phyloP scores from a whole-genome alignment of 2,888 invertebrate genomes.

The Eristalis arbustorum region DNA sequence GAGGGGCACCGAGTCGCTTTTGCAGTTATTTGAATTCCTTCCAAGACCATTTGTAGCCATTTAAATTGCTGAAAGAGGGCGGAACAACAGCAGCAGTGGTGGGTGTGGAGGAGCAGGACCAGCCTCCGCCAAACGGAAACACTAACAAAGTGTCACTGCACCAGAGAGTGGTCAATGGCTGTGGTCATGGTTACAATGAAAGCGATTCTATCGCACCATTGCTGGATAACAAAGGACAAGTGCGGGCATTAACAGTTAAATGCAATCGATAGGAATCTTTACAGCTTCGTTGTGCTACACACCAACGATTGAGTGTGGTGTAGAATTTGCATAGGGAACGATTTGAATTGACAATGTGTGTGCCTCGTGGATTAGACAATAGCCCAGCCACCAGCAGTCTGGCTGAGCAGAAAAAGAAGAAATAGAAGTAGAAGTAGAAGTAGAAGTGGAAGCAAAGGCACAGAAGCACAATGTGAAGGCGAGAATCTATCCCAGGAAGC shows the following conservation, averaged over 20 bases:
- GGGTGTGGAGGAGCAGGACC: not conserved
- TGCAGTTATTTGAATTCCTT: constrained; percentile 60
- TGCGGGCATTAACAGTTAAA: constrained; percentile 71
- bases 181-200: constrained; percentile 59
- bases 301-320: constrained; percentile 37
- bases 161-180: constrained; percentile 55
- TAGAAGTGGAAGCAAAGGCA: not conserved
- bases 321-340: constrained; percentile 67
- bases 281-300: constrained; percentile 59
- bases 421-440: not conserved
- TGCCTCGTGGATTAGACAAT: constrained; percentile 58
- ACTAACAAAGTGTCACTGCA: constrained; percentile 62
- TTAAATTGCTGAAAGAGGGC: constrained; percentile 57
- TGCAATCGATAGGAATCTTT: constrained; percentile 70
- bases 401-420: not conserved
- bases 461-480: constrained; percentile 39
- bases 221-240: constrained; percentile 70
- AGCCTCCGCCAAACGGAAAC: constrained; percentile 43
- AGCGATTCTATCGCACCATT: constrained; percentile 66
- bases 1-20: constrained; percentile 24
- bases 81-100: constrained; percentile 13
- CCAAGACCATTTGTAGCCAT: constrained; percentile 67
- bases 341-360: constrained; percentile 68
- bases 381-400: constrained; percentile 6
- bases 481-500: constrained; percentile 58